phyloP scores from a whole-genome alignment of 2,888 invertebrate genomes.

The Caenorhabditis sp. region DNA sequence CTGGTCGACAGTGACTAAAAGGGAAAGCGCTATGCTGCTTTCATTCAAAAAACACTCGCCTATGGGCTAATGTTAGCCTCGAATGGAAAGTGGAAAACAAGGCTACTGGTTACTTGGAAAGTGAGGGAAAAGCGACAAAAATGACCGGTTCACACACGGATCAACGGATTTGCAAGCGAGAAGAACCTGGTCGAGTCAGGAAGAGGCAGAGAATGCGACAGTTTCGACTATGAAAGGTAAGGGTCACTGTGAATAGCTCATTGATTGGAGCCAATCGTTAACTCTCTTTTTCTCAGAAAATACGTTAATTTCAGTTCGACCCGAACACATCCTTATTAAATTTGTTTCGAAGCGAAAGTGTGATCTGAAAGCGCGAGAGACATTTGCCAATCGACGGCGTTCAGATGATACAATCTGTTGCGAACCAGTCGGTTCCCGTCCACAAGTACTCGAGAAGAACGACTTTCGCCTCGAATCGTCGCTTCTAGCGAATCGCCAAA shows the following conservation, averaged over 20 bases:
- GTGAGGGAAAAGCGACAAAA: constrained; percentile 6
- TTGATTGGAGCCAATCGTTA: too few relatives aligned
- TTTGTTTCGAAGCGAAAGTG: not conserved
- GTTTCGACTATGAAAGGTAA: not conserved
- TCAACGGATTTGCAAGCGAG: constrained; percentile 33
- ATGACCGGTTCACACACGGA: constrained; percentile 51
- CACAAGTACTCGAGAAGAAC: constrained; percentile 38
- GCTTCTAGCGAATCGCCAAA: constrained; percentile 35
- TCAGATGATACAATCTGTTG: constrained; percentile 48
- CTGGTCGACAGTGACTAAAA: constrained; percentile 16
- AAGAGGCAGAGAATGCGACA: not conserved
- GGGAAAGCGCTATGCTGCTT: constrained; percentile 17
- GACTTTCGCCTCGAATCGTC: constrained; percentile 19
- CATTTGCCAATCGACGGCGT: constrained; percentile 16
- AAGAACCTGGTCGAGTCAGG: not conserved
- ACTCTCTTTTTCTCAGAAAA: too few relatives aligned
- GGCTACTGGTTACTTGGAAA: constrained; percentile 43
- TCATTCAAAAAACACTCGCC: constrained; percentile 16
- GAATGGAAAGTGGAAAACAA: constrained; percentile 4
- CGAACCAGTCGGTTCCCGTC: constrained; percentile 27
- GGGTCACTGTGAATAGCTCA: too few relatives aligned
- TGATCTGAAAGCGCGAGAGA: constrained; percentile 7
- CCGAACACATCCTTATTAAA: too few relatives aligned
- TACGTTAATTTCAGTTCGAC: too few relatives aligned
- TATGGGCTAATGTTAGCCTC: constrained; percentile 40